Conservation (phyloP, 2,888 invertebrate genomes). For the Clunio marinus region DNA sequence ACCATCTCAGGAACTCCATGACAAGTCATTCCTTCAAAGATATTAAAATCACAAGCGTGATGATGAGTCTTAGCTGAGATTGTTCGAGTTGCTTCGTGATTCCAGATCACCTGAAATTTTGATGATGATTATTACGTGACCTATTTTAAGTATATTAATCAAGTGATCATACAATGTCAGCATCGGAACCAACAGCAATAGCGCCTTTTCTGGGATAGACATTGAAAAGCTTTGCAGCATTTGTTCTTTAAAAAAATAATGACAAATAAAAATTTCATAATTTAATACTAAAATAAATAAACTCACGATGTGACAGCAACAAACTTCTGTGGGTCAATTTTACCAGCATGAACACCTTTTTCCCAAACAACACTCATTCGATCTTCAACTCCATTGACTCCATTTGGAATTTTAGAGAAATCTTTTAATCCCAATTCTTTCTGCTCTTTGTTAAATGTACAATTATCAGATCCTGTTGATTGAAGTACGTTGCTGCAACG, state of each 20-base stretch:
- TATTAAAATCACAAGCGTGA: conserved; percentile 92
- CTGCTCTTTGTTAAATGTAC: conserved; percentile 90
- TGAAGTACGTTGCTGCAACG: conserved; percentile 80
- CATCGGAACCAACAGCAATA: conserved; percentile 89
- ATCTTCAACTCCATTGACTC: conserved; percentile 96
- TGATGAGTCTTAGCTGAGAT: conserved; percentile 91
- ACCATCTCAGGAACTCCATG: conserved; percentile 92
- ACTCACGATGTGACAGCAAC: conserved; percentile 75
- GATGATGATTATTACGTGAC: no score
- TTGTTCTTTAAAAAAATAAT: conserved; percentile 62
- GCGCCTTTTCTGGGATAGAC: conserved; percentile 93
- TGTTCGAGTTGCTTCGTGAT: conserved; percentile 75
- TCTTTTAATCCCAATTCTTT: conserved; percentile 83
- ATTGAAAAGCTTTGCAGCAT: conserved; percentile 96
- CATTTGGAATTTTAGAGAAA: conserved; percentile 93
- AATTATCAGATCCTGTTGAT: conserved; percentile 93
- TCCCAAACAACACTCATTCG: conserved; percentile 95
- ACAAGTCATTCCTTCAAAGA: conserved; percentile 93
- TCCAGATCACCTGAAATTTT: no score
- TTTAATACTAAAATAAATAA: conserved; percentile 52
- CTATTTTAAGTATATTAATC: no score
- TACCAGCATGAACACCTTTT: conserved; percentile 83
- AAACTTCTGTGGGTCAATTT: conserved; percentile 88
- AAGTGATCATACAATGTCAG: conserved; percentile 96
- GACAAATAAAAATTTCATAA: conserved; percentile 55